phyloP scores from a whole-genome alignment of 2,797 vertebrate genomes.

The Phoebastria nigripes region DNA sequence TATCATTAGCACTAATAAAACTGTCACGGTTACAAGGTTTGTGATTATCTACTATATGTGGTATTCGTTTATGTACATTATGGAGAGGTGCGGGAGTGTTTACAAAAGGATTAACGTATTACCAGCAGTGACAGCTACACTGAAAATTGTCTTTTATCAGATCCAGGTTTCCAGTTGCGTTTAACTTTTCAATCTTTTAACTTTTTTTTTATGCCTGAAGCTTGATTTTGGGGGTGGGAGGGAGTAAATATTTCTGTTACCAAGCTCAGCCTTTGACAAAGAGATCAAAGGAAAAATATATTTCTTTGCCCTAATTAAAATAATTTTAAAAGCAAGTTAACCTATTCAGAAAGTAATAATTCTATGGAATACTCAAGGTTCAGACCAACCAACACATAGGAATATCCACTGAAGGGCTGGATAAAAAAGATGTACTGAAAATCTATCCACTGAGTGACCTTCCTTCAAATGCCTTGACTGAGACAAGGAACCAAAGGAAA shows the following conservation, averaged over 20 bases:
- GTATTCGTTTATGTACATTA: not conserved
- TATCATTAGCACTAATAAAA: conserved; percentile 15
- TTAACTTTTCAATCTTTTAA: not conserved
- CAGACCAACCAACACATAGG: not conserved
- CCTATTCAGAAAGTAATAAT: not conserved
- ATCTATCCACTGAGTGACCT: not conserved
- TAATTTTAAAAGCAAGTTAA: not conserved
- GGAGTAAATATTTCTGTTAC: not conserved
- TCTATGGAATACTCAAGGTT: not conserved
- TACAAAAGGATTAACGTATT: not conserved
- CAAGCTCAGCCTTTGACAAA: not conserved
- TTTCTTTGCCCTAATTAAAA: not conserved
- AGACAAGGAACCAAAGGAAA: not conserved
- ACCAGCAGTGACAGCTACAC: not conserved
- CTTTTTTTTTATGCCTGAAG: not conserved
- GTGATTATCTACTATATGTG: not conserved
- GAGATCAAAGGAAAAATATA: not conserved
- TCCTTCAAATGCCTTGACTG: not conserved
- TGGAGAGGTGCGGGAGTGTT: not conserved
- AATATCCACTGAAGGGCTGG: not conserved
- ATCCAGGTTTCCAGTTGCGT: not conserved
- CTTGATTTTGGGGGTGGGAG: not conserved
- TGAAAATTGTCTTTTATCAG: not conserved
- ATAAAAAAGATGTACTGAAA: not conserved
- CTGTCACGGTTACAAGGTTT: not conserved